Conservation (phyloP, 2,888 invertebrate genomes). For the Thymelicus sylvestris region DNA sequence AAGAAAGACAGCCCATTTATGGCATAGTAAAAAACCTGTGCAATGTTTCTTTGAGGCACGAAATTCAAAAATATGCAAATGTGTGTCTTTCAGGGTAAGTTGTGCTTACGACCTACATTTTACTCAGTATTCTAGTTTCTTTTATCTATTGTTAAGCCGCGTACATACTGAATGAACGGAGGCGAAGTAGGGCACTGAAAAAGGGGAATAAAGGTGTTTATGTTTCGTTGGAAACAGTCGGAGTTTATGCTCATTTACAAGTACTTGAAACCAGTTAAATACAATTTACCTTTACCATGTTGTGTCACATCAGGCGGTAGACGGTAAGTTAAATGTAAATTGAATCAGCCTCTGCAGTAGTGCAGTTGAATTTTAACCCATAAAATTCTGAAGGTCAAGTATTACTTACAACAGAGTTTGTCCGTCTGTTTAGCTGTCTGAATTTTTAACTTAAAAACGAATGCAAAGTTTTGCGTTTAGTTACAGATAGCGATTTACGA, state of each 20-base stretch:
- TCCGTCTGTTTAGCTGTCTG: too few species aligned
- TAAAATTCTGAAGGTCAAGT: too few species aligned
- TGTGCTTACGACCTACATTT: constrained; percentile 37
- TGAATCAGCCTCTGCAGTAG: too few species aligned
- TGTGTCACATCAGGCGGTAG: too few species aligned
- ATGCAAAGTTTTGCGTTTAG: too few species aligned
- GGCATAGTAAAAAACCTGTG: constrained; percentile 2
- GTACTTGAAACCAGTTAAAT: not conserved
- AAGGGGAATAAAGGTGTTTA: constrained; percentile 32
- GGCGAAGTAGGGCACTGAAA: constrained; percentile 31
- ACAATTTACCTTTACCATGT: too few species aligned
- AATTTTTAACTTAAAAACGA: too few species aligned
- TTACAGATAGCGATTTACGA: too few species aligned
- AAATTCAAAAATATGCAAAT: constrained; percentile 37
- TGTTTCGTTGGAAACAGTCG: constrained; percentile 16
- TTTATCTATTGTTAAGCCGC: constrained; percentile 36
- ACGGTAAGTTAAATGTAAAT: too few species aligned
- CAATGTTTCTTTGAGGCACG: constrained; percentile 23
- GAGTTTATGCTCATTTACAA: constrained; percentile 1
- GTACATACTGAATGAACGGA: constrained; percentile 36
- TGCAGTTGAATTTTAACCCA: too few species aligned
- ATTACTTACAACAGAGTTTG: too few species aligned
- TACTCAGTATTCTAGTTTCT: constrained; percentile 36
- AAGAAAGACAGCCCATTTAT: constrained; percentile 10
- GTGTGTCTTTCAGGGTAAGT: constrained; percentile 34